A percentile compares a stretch with the other conserved stretches of the same genome.
These are phyloP conservation scores for Halocynthia aurantium DNA, from an alignment of 23 tunicate genomes.

Conservation along the genomic window DNA sequence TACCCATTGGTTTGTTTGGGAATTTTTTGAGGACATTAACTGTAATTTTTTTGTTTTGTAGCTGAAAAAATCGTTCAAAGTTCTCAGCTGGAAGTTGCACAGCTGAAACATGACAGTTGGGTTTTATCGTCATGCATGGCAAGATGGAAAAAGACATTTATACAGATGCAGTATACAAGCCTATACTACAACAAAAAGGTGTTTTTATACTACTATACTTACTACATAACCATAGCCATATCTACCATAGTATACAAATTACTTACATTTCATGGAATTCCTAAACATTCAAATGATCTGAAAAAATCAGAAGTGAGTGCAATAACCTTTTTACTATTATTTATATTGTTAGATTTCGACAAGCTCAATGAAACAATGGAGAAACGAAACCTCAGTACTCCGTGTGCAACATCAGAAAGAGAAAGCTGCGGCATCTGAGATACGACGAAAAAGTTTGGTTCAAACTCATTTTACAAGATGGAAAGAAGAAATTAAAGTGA, in stretches of 20 bases:
- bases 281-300: background rate
- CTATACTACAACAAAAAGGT: constrained; percentile 1
- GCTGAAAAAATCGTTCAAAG: background rate
- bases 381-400: background rate
- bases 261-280: background rate
- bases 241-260: no score
- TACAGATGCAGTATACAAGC: background rate
- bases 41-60: background rate
- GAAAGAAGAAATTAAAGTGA: background rate
- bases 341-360: background rate
- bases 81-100: background rate
- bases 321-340: no score
- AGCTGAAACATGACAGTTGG: background rate
- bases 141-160: background rate
- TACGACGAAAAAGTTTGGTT: constrained; percentile 2
- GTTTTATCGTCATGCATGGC: background rate
- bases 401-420: background rate
- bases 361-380: background rate
- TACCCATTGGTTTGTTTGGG: no score
- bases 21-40: no score
- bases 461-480: background rate
- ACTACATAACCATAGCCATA: background rate
- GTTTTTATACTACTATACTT: background rate
- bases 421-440: background rate
- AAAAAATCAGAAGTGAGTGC: no score